Percentiles rank a stretch among this genome's conserved stretches.
These are phyloP conservation scores for Hirtodrosophila cameraria DNA, from an alignment of 2,888 invertebrate species.

Conservation along the genomic window DNA sequence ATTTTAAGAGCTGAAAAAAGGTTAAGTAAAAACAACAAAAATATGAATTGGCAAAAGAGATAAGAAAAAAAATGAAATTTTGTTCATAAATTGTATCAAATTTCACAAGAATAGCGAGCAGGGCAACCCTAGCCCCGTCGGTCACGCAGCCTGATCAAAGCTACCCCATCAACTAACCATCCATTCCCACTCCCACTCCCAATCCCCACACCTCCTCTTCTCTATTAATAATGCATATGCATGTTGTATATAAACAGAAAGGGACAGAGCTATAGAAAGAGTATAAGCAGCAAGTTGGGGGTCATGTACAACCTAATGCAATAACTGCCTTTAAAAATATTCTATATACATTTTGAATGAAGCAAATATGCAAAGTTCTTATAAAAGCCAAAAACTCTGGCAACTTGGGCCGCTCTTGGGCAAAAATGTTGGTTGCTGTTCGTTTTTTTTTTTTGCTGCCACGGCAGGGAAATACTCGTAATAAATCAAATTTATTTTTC, in stretches of 20 bases:
- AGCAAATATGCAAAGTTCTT: slow-evolving; percentile 72
- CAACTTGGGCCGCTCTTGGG: slow-evolving; percentile 37
- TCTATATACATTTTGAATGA: slow-evolving; percentile 72
- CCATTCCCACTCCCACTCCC: too few species aligned
- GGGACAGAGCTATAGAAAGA: not conserved
- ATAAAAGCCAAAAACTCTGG: slow-evolving; percentile 39
- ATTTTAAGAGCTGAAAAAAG: slow-evolving; percentile 33
- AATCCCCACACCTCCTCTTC: too few species aligned
- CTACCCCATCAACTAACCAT: slow-evolving; percentile 22
- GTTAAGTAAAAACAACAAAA: slow-evolving; percentile 37
- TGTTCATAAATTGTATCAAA: slow-evolving; percentile 76
- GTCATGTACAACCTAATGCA: slow-evolving; percentile 69
- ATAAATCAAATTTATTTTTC: slow-evolving; percentile 69
- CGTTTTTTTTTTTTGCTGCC: not conserved
- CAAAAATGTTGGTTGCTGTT: slow-evolving; percentile 34
- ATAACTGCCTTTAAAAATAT: slow-evolving; percentile 69
- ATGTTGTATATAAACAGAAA: slow-evolving; percentile 38
- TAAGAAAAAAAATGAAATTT: slow-evolving; percentile 26
- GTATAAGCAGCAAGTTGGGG: slow-evolving; percentile 33
- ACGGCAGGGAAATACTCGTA: slow-evolving; percentile 23
- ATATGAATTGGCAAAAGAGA: slow-evolving; percentile 18
- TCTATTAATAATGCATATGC: slow-evolving; percentile 79
- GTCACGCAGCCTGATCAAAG: slow-evolving; percentile 79
- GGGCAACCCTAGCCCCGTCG: slow-evolving; percentile 52
- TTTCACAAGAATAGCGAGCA: slow-evolving; percentile 65